Evolutionary conservation across 2,888 invertebrate species (phyloP), one percentile per base, ranked within the genome.

Genomic region (Agonopterix arenella): DNA sequence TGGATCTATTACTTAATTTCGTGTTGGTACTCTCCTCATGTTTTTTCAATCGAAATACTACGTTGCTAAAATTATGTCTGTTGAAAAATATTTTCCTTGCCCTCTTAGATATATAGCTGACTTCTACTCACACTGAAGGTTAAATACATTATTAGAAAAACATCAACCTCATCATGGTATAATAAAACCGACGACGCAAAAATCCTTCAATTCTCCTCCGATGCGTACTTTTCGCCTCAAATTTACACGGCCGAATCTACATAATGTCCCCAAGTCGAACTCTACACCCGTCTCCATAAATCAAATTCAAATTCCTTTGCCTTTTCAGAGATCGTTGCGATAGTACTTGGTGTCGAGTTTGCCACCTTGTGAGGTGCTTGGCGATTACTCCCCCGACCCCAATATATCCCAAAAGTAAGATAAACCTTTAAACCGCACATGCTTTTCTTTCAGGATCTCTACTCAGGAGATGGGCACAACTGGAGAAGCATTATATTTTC

Each of bases 401-500:
- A 44, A 46, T 43, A 49, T 40, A 41, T 42, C 36, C 36, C 11
- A 11, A 13, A 38, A 28, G 18, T n/a, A 4, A 11, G 18, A 45
- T 45, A 16, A 28, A 11, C 9, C 44, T 16, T 28, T 28, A 28
- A 28, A 11, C 10, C 11, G 16, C 40, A 50, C 36, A 10, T 28
- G 18, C 16, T 44, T 37, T 28, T 51, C 13, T 80, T 89, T 47
- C 89, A 94, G 94, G 95, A 95, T 81, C 92, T 96, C 80, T 93
- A 95, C 80, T 91, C 92, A 60, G 93, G 92, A 64, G 95, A 95
- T 81, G 95, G 96, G 58, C 95, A 96, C 90, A 96, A 96, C 82
- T 96, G 96, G 96, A 93, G 94, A 81, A 96, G 96, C 80, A 95
- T 96, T 75, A 90, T 96, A 78, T 94, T 96, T 83, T 95, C 96